Conservation (phyloP, 2,888 invertebrate species). For the Chymomyza caudatula region DNA sequence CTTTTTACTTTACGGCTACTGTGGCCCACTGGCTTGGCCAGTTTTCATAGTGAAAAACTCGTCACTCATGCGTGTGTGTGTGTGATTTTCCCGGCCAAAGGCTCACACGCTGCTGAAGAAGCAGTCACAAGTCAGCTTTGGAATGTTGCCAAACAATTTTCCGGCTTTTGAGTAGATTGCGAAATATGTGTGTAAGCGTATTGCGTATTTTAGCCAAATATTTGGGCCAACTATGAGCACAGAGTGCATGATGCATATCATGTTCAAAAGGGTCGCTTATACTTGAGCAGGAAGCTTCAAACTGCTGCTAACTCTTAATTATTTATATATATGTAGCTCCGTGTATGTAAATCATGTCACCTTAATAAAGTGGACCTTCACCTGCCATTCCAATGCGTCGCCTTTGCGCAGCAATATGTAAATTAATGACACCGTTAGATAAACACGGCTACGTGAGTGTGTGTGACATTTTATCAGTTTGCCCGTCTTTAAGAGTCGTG, state of each 20-base stretch:
- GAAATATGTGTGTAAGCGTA: not conserved
- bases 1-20: not conserved
- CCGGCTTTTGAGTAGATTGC: not conserved
- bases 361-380: not conserved
- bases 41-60: not conserved
- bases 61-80: not conserved
- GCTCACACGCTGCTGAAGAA: not conserved
- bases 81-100: not conserved
- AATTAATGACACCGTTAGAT: slow-evolving; percentile 51
- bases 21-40: not conserved
- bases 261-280: not conserved
- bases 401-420: slow-evolving; percentile 21
- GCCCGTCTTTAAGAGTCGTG: not conserved
- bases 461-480: slow-evolving; percentile 51
- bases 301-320: not conserved
- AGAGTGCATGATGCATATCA: not conserved
- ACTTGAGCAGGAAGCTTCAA: not conserved
- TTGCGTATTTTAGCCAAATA: not conserved
- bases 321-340: not conserved
- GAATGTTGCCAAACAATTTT: not conserved
- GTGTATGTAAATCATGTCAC: not conserved
- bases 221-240: not conserved
- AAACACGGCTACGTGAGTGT: slow-evolving; percentile 34
- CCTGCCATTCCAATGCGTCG: slow-evolving; percentile 1
- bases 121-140: not conserved